Evolutionary conservation across 2,113 vertebrate genomes (phyloP).

Genomic region (Odocoileus virginianus): DNA sequence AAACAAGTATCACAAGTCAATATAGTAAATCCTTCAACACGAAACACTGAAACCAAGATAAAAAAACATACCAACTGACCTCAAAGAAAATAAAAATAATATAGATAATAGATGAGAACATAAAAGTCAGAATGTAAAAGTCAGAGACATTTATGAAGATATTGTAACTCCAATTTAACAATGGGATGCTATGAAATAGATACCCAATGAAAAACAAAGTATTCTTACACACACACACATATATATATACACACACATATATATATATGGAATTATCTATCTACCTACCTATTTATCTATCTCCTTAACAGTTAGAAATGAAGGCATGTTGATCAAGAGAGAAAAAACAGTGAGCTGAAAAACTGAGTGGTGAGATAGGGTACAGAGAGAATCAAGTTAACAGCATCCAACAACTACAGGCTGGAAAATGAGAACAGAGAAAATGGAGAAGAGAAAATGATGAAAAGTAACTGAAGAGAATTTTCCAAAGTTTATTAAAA

Average conservation of each 20-base stretch:
- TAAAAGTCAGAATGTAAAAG: background rate
- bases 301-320: background rate
- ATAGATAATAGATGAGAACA: background rate
- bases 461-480: background rate
- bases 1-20: background rate
- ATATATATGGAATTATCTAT: background rate
- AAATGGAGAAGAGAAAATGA: background rate
- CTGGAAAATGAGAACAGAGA: background rate
- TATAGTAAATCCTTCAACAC: background rate
- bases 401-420: background rate
- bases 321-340: background rate
- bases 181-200: background rate
- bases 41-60: background rate
- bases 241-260: background rate
- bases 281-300: background rate
- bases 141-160: slow-evolving; percentile 13
- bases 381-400: background rate
- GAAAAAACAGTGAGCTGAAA: background rate
- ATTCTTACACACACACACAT: background rate
- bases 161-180: background rate
- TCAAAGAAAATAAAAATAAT: slow-evolving; percentile 12
- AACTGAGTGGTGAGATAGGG: background rate
- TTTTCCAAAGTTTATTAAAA: background rate
- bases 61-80: background rate
- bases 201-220: background rate